Conservation (phyloP, 30 jellyfish, hydroid and myxozoan species). For the Nemopilema nomurai region DNA sequence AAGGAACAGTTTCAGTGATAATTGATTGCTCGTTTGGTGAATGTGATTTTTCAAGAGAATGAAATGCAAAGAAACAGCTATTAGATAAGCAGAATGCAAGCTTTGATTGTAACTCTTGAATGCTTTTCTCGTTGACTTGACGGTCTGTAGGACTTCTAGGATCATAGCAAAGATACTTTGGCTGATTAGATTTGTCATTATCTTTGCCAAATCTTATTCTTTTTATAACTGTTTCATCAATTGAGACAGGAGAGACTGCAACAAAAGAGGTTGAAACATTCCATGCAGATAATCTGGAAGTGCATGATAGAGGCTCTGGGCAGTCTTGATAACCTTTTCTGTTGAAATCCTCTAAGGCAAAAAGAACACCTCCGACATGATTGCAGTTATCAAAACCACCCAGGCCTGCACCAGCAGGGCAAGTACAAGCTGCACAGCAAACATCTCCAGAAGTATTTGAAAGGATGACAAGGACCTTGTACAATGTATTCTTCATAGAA, state of each 20-base stretch:
- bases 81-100: not conserved
- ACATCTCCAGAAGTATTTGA: constrained; percentile 35
- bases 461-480: constrained; percentile 2
- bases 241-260: constrained; percentile 33
- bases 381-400: constrained; percentile 41
- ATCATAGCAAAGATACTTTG: not conserved
- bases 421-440: constrained; percentile 32
- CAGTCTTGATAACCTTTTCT: constrained; percentile 25
- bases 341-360: constrained; percentile 42
- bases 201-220: constrained; percentile 34
- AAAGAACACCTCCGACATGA: constrained; percentile 41
- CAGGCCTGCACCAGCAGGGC: constrained; percentile 47
- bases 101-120: not conserved
- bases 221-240: constrained; percentile 42
- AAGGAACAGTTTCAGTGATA: not conserved
- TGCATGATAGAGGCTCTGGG: constrained; percentile 11
- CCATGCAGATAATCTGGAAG: constrained; percentile 54
- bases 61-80: constrained; percentile 14
- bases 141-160: constrained; percentile 2
- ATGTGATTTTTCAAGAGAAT: not conserved
- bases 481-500: constrained; percentile 30
- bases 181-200: constrained; percentile 14
- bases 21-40: not conserved
- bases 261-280: constrained; percentile 3
- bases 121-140: not conserved